Evolutionary conservation across 2,888 invertebrate genomes (phyloP).

Genomic region (Cotesia congregata): DNA sequence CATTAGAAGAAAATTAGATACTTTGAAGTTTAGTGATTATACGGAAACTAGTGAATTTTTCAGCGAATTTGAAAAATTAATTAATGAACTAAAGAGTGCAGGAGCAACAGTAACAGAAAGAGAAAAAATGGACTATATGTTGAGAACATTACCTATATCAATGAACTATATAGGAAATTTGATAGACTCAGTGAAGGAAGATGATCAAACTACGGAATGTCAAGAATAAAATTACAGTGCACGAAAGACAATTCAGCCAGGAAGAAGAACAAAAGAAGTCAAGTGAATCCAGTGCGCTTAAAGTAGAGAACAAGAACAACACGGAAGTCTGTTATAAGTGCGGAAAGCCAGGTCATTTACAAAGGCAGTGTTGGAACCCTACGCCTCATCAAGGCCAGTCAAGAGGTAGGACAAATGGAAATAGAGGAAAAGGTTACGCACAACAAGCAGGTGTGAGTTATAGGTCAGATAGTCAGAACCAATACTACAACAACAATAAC

Average conservation of each 20-base stretch:
- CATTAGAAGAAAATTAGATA: constrained; percentile 33
- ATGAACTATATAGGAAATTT: constrained; percentile 55
- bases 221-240: constrained; percentile 49
- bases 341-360: constrained; percentile 26
- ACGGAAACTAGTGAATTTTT: constrained; percentile 45
- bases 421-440: constrained; percentile 12
- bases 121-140: constrained; percentile 54
- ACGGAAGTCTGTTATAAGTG: constrained; percentile 16
- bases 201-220: constrained; percentile 52
- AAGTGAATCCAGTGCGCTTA: not conserved
- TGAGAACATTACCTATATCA: constrained; percentile 50
- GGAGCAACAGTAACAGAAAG: constrained; percentile 48
- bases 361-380: constrained; percentile 20
- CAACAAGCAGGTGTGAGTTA: too few species aligned
- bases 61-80: constrained; percentile 49
- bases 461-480: not conserved
- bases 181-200: constrained; percentile 49
- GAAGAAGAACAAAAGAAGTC: not conserved
- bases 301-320: not conserved
- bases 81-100: constrained; percentile 50
- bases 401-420: constrained; percentile 37
- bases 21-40: constrained; percentile 40
- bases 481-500: constrained; percentile 2
- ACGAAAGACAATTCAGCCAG: constrained; percentile 16
- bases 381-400: constrained; percentile 28